phyloP scores from a whole-genome alignment of 2,113 vertebrate species.

The Psilopogon haemacephalus region DNA sequence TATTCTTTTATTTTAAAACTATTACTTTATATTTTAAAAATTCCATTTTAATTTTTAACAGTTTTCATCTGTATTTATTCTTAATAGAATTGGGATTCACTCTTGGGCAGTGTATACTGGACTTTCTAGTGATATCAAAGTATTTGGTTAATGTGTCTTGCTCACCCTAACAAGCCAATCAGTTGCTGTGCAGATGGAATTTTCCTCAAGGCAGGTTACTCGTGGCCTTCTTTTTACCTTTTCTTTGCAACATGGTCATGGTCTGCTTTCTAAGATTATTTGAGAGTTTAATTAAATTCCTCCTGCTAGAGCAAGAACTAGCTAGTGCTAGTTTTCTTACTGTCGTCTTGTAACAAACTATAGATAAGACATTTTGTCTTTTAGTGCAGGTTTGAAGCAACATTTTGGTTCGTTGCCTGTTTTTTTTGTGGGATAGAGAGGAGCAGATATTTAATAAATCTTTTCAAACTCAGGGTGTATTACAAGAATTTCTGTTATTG shows the following conservation, averaged over 20 bases:
- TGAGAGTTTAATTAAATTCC: background rate
- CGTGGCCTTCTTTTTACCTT: conserved; percentile 20
- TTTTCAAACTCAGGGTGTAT: background rate
- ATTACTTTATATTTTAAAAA: too few relatives aligned
- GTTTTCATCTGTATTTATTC: background rate
- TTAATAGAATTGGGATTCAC: background rate
- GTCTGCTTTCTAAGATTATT: conserved; percentile 44
- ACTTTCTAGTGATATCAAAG: background rate
- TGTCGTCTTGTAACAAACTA: background rate
- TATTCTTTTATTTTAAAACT: background rate
- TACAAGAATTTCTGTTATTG: background rate
- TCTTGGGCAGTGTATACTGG: background rate
- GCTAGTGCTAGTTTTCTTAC: background rate
- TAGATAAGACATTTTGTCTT: background rate
- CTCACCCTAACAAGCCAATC: background rate
- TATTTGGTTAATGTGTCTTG: background rate
- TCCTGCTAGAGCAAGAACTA: background rate
- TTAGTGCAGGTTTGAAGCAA: background rate
- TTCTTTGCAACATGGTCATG: background rate
- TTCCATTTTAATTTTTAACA: background rate
- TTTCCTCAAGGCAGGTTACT: background rate
- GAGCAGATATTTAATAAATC: background rate
- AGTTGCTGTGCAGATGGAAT: background rate
- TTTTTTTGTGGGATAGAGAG: background rate
- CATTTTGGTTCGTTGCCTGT: background rate